Base-by-base conservation (phyloP, 2,797 vertebrate species). In the Macropodus opercularis region DNA sequence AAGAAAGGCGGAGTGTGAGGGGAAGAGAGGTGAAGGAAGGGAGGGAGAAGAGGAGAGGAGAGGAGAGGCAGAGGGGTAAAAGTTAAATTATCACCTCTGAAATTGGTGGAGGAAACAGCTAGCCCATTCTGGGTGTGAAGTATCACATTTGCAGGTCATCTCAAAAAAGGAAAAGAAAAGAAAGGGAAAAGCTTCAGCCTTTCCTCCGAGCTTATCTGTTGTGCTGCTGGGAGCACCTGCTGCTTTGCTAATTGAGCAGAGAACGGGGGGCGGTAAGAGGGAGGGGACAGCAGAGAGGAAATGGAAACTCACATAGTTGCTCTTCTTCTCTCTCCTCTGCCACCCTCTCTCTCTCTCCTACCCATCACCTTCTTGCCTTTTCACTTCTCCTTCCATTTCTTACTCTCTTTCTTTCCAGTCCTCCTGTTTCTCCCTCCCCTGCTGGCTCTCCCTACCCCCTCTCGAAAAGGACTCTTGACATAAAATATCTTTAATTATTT, bases 71-170 rank as follows among this genome's bases (percentile, higher is more conserved):
- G 72, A 77, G 72, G 84, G 77, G 80, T 81, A 87, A 88, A 86
- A 88, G 88, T 95, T 94, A 94, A 95, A 97, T 97, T 96, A 96
- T 94, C 96, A 96, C 96, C 94, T 96, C 90, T 89, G 94, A 95
- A 95, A 96, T 95, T 95, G 95, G 94, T 91, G 90, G 89, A 90
- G 90, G 56, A 82, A 94, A 91, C 90, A 88, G 94, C 79, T 90
- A 92, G 92, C 90, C 93, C 90, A 91, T 94, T 93, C 93, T 90
- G 94, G 93, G 94, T 95, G 94, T 94, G 93, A 93, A 94, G 93
- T 92, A 85, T 92, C 87, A 93, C 89, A 95, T 93, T 95, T 93
- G 89, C 90, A 93, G 95, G 94, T 94, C 94, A 94, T 92, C 92
- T 91, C 89, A 90, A 93, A 93, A 31, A 83, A 85, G 60, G 62